phyloP scores from a whole-genome alignment of 2,797 vertebrate genomes.

The Chaunax sp. region DNA sequence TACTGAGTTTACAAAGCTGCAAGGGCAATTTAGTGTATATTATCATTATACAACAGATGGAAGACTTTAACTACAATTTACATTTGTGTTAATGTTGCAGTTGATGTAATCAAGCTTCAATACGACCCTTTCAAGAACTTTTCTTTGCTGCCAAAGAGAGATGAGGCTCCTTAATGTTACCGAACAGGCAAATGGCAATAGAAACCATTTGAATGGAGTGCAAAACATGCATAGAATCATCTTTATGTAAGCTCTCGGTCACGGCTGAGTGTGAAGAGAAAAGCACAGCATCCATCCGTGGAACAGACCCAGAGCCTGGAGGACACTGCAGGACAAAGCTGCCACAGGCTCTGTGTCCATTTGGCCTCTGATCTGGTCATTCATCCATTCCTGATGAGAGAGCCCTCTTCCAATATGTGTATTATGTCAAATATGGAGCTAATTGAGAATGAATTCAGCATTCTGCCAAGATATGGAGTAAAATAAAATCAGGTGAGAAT shows the following conservation, averaged over 20 bases:
- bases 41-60: neutral
- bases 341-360: conserved; percentile 53
- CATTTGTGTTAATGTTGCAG: neutral
- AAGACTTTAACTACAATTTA: neutral
- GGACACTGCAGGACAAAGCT: conserved; percentile 54
- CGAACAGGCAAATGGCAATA: conserved; percentile 3
- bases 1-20: neutral
- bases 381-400: conserved; percentile 52
- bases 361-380: conserved; percentile 59
- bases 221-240: neutral
- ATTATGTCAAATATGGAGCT: conserved; percentile 59
- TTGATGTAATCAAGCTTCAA: neutral
- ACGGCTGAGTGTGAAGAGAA: conserved; percentile 44
- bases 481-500: conserved; percentile 8
- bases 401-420: conserved; percentile 49
- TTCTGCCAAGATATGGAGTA: conserved; percentile 2
- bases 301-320: conserved; percentile 56
- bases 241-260: conserved; percentile 34
- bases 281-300: conserved; percentile 55
- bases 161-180: neutral
- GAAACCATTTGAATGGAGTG: conserved; percentile 14
- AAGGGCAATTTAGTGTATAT: neutral
- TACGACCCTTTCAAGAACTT: neutral
- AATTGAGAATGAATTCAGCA: conserved; percentile 43
- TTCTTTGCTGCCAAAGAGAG: neutral